Evolutionary conservation across 92 coral and sea anemone genomes (phyloP), one percentile per base, ranked within the genome.

Genomic region (Heliopora coerulea): DNA sequence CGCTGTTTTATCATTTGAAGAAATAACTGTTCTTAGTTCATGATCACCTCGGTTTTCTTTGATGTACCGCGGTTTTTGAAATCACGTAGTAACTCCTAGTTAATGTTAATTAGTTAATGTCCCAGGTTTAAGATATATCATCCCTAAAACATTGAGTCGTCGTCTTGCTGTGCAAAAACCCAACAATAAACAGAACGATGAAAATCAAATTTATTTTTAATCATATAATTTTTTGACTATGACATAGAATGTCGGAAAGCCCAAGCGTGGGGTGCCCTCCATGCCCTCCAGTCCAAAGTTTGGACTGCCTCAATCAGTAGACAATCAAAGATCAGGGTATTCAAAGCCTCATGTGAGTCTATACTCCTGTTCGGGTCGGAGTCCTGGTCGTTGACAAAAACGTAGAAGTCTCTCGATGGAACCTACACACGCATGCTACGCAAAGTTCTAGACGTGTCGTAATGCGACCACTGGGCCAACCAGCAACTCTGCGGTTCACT

Each of bases 371-470:
- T 35, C 25, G 73, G 73, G 1, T 37, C 59, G 27, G 75, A 69
- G 19, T 69, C 61, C 23, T 65, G 65, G 65, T 24, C 66, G 24
- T 18, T 78, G 74, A 78, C 48, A 17, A 31, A 52, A 13, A 34
- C 74, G 4, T 62, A 50, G 48, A 83, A 70, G 65, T 57, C 72
- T 27, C 62, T 78, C 23, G 83, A 83, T 40, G 83, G 87, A 12
- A 25, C 83, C 0, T 68, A 83, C 33, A 75, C 87, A 39, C 13
- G 78, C 42, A 65, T 82, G 86, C 76, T 64, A 17, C 61, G 79
- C 3, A 37, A 39, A 18, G 83, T 41, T 12, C 35, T 23, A 23
- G 79, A 68, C 48, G 18, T 69, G 19, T n/a, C 35, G 72, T 79
- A 79, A 83, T 10, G 56, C n/a, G 70, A 60, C 63, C 84, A 68